Evolutionary conservation across 1,140 invertebrate genomes (phyloP).

Genomic region (Drosophila truncata): DNA sequence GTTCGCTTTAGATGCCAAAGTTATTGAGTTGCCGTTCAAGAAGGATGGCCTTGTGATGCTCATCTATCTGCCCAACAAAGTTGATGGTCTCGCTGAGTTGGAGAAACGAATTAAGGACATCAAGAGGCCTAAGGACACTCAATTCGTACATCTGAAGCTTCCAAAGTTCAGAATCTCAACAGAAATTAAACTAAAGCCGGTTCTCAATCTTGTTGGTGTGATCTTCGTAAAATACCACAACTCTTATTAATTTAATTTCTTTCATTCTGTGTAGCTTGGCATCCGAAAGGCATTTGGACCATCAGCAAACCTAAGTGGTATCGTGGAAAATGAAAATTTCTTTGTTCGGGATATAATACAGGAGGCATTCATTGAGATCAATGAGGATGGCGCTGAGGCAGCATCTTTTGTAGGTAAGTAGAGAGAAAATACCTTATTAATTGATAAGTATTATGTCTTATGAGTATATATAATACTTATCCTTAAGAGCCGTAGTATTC

Average conservation of each 20-base stretch:
- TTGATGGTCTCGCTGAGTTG: background rate
- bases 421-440: background rate
- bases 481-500: background rate
- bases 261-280: background rate
- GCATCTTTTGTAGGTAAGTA: background rate
- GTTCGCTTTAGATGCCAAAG: background rate
- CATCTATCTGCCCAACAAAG: background rate
- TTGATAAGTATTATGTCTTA: background rate
- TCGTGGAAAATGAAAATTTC: background rate
- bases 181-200: background rate
- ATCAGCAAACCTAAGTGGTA: background rate
- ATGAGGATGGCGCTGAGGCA: background rate
- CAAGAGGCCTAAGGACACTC: background rate
- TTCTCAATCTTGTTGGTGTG: background rate
- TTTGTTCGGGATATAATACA: background rate
- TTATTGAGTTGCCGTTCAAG: background rate
- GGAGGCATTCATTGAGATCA: conserved; percentile 1
- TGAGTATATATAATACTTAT: background rate
- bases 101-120: background rate
- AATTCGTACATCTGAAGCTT: background rate
- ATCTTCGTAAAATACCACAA: background rate
- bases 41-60: background rate
- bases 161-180: background rate
- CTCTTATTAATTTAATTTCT: background rate
- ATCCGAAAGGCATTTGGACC: background rate